phyloP scores from a whole-genome alignment of 2,113 vertebrate genomes.

The Triplophysa rosa region DNA sequence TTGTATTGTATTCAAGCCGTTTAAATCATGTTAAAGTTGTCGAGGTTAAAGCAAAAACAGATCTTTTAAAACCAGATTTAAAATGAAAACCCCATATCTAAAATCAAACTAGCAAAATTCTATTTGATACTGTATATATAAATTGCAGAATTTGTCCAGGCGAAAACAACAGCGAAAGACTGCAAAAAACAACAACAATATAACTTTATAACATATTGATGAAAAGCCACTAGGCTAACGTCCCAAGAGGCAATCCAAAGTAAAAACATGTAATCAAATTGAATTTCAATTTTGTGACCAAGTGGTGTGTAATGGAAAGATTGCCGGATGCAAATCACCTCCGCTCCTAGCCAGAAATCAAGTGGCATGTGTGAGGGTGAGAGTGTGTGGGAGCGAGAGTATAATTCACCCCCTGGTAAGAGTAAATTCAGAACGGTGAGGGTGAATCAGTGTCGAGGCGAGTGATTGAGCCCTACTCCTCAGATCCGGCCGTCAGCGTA shows the following conservation, averaged over 20 bases:
- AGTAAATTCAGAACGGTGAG: slow-evolving; percentile 43
- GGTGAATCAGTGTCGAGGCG: slow-evolving; percentile 45
- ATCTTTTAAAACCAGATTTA: too few relatives aligned
- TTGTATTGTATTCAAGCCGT: slow-evolving; percentile 28
- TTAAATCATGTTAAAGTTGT: not conserved
- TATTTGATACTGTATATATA: not conserved
- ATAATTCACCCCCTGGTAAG: slow-evolving; percentile 50
- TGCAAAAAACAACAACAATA: not conserved
- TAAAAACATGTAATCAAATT: slow-evolving; percentile 75
- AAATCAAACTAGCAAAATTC: not conserved
- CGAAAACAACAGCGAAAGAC: not conserved
- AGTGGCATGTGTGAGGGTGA: slow-evolving; percentile 25
- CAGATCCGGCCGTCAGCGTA: slow-evolving; percentile 41
- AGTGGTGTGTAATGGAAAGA: slow-evolving; percentile 63
- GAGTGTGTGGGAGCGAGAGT: slow-evolving; percentile 30
- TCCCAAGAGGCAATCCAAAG: slow-evolving; percentile 70
- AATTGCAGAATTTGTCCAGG: not conserved
- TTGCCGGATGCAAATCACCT: slow-evolving; percentile 68
- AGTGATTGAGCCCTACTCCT: slow-evolving; percentile 41
- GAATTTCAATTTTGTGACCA: slow-evolving; percentile 56
- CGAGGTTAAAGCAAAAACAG: not conserved
- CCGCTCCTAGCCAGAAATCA: slow-evolving; percentile 56
- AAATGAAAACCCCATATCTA: not conserved
- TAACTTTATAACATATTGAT: slow-evolving; percentile 22
- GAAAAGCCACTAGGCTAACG: slow-evolving; percentile 55